Conservation (phyloP, 2,113 vertebrate genomes). For the Clinocottus analis region DNA sequence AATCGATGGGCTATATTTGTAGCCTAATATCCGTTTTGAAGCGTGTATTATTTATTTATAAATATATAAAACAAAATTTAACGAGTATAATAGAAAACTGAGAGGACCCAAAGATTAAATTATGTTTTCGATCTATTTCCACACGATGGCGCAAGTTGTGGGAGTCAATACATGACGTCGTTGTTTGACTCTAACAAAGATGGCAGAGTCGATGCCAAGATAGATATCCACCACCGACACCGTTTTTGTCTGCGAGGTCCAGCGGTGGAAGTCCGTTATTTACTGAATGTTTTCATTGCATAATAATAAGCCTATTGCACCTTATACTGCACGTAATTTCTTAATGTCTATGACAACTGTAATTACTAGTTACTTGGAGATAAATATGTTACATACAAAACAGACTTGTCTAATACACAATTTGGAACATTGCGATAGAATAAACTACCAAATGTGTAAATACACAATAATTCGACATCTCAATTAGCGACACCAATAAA, state of each 20-base stretch:
- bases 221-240: background rate
- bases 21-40: background rate
- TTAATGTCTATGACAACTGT: background rate
- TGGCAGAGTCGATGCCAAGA: slow-evolving; percentile 2
- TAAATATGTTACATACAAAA: background rate
- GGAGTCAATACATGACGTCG: slow-evolving; percentile 27
- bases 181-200: slow-evolving; percentile 25
- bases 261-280: background rate
- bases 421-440: background rate
- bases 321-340: background rate
- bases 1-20: background rate
- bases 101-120: background rate
- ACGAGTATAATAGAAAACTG: too few species aligned
- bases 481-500: background rate
- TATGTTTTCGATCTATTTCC: background rate
- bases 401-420: background rate
- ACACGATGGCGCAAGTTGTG: background rate
- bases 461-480: background rate
- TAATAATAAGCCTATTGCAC: background rate
- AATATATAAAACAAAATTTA: background rate
- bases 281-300: background rate
- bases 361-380: background rate
- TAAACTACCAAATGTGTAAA: background rate
- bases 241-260: background rate
- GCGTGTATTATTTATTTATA: background rate